Conservation (phyloP, 2,888 invertebrate species). For the Drosophila bunnanda region DNA sequence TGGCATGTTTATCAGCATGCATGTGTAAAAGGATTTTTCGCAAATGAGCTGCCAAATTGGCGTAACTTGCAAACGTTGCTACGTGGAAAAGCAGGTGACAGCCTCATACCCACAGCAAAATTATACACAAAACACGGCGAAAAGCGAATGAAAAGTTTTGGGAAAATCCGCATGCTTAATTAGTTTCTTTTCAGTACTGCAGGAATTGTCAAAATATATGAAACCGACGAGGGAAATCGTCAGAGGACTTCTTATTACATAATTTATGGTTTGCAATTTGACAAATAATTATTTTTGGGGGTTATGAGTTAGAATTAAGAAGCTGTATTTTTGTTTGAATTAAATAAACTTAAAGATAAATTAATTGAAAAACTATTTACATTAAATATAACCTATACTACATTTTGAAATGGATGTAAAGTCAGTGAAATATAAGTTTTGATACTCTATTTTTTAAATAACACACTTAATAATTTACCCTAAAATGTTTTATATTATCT, state of each 20-base stretch:
- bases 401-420: too few species aligned
- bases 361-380: background rate
- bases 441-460: background rate
- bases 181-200: slow-evolving; percentile 47
- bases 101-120: slow-evolving; percentile 4
- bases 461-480: background rate
- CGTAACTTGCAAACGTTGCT: slow-evolving; percentile 59
- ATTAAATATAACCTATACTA: background rate
- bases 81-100: slow-evolving; percentile 25
- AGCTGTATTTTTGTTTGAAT: too few species aligned
- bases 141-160: slow-evolving; percentile 9
- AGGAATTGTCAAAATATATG: slow-evolving; percentile 4
- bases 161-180: slow-evolving; percentile 60
- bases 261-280: too few species aligned
- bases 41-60: slow-evolving; percentile 73
- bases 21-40: slow-evolving; percentile 61
- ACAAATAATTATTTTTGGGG: background rate
- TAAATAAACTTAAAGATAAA: too few species aligned
- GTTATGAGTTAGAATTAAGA: background rate
- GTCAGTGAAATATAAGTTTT: too few species aligned
- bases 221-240: background rate
- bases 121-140: background rate
- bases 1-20: slow-evolving; percentile 74
- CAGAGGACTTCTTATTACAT: background rate
- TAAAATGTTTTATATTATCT: background rate